These are phyloP conservation scores for Leucania comma DNA, from an alignment of 2,888 invertebrate species.

Conservation along the genomic window DNA sequence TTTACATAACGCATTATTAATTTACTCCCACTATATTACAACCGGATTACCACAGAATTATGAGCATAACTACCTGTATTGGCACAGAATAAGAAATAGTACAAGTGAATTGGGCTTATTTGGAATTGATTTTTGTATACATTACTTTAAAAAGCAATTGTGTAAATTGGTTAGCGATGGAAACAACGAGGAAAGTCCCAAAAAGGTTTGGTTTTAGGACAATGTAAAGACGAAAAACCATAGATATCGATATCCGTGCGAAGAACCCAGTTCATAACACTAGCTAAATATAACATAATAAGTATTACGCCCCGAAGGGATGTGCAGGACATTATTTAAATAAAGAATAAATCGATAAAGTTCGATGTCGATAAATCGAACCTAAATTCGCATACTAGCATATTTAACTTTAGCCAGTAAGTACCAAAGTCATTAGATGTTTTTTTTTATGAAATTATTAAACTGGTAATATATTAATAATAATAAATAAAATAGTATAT, in stretches of 20 bases:
- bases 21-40: slow-evolving; percentile 24
- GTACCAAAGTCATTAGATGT: not conserved
- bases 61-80: not conserved
- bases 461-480: no score
- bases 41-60: not conserved
- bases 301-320: not conserved
- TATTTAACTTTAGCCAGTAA: no score
- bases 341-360: no score
- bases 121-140: no score
- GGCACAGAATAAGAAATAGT: no score
- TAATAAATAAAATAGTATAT: no score
- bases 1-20: slow-evolving; percentile 49
- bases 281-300: not conserved
- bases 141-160: slow-evolving; percentile 8
- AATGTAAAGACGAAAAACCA: not conserved
- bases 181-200: not conserved
- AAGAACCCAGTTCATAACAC: not conserved
- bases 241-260: no score
- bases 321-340: not conserved
- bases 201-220: not conserved
- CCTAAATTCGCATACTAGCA: not conserved
- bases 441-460: not conserved
- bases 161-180: not conserved
- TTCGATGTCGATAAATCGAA: not conserved
- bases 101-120: no score